phyloP scores from a whole-genome alignment of 2,113 vertebrate species.

The Toxotes jaculatrix region DNA sequence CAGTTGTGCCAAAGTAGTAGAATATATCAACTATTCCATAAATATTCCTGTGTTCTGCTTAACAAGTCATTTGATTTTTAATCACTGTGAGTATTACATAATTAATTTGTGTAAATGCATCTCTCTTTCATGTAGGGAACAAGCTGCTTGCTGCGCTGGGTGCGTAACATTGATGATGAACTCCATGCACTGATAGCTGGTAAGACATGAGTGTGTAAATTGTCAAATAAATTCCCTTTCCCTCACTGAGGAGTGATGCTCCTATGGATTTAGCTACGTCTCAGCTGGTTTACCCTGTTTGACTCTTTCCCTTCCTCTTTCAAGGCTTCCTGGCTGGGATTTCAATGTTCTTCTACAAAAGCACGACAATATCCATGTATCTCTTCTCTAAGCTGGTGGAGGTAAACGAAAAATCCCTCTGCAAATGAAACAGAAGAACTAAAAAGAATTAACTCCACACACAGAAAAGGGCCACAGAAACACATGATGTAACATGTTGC shows the following conservation, averaged over 20 bases:
- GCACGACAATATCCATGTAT: constrained; percentile 99
- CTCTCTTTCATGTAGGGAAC: constrained; percentile 86
- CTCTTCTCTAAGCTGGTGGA: constrained; percentile 97
- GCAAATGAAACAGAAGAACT: neutral
- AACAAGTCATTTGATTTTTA: too few species aligned
- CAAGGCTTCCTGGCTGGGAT: constrained; percentile 94
- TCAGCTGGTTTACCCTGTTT: constrained; percentile 2
- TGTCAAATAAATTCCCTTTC: neutral
- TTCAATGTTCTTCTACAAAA: constrained; percentile 99
- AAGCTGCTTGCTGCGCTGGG: constrained; percentile 96
- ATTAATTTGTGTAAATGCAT: neutral
- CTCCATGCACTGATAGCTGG: constrained; percentile 97
- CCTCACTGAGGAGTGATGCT: neutral
- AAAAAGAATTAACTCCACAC: too few species aligned
- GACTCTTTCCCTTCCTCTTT: neutral
- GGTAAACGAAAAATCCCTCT: constrained; percentile 81
- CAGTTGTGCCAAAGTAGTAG: neutral
- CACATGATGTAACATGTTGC: neutral
- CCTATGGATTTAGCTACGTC: neutral
- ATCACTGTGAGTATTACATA: neutral
- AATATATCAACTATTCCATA: neutral
- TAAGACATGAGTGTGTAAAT: constrained; percentile 71
- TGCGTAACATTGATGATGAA: constrained; percentile 96
- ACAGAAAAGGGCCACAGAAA: too few species aligned
- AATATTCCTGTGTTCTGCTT: too few species aligned